These are phyloP conservation scores for Pseudolycoriella hygida DNA, from an alignment of 2,888 invertebrate genomes.

Conservation along the genomic window DNA sequence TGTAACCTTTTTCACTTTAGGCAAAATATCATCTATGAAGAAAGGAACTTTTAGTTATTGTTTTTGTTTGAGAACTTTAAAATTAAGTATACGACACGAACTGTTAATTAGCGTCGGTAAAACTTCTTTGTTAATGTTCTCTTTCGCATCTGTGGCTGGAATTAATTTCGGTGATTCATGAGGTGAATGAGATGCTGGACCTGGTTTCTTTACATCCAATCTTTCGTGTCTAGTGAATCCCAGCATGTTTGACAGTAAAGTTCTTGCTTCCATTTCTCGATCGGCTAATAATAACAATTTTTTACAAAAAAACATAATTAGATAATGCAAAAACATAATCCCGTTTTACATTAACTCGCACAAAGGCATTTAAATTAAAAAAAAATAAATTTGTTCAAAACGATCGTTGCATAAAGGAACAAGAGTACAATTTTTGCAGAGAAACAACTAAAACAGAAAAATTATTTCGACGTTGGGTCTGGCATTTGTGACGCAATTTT, in stretches of 20 bases:
- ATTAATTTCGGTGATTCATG: conserved; percentile 10
- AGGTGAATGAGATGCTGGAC: conserved; percentile 29
- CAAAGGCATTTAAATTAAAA: too few species aligned
- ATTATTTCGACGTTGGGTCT: too few species aligned
- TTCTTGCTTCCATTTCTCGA: conserved; percentile 34
- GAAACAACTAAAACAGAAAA: too few species aligned
- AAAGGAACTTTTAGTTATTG: not conserved
- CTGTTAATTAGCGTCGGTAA: conserved; percentile 20
- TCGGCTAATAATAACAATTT: conserved; percentile 14
- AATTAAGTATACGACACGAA: not conserved
- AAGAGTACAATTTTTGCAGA: too few species aligned
- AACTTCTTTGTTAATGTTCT: conserved; percentile 19
- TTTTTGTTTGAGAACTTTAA: too few species aligned
- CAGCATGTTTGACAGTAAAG: conserved; percentile 42
- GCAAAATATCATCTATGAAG: conserved; percentile 9
- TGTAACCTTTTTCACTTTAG: conserved; percentile 23
- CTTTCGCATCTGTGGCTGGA: conserved; percentile 7
- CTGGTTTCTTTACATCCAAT: conserved; percentile 89
- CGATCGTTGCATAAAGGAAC: too few species aligned
- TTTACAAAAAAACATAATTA: not conserved
- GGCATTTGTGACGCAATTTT: too few species aligned
- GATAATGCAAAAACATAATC: not conserved
- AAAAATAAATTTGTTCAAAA: too few species aligned
- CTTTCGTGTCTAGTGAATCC: conserved; percentile 79
- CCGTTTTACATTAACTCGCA: not conserved